Conservation (phyloP, 2,888 invertebrate species). For the Tiliacea aurago region DNA sequence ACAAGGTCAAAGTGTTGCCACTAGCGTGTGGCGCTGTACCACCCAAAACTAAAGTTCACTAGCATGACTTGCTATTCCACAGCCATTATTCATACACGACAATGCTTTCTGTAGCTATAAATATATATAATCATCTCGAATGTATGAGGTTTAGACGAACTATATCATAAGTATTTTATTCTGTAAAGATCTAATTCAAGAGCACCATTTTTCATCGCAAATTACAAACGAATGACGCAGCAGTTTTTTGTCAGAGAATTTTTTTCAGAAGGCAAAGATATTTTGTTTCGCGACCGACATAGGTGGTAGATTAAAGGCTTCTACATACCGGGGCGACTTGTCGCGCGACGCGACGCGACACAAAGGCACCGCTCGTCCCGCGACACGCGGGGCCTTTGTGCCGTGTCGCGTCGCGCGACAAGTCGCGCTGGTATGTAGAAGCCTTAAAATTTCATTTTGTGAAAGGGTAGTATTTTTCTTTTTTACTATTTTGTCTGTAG, state of each 20-base stretch:
- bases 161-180: constrained; percentile 2
- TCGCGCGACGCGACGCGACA: no score
- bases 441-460: no score
- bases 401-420: no score
- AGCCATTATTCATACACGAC: constrained; percentile 19
- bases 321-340: no score
- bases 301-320: background rate
- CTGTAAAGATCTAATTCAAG: constrained; percentile 2
- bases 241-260: constrained; percentile 20
- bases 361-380: no score
- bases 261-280: constrained; percentile 15
- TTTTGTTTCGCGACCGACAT: background rate
- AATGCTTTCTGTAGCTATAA: constrained; percentile 13
- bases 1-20: no score
- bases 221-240: constrained; percentile 32
- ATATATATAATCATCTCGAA: constrained; percentile 7
- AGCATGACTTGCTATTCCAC: constrained; percentile 16
- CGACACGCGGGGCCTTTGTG: no score
- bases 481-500: background rate
- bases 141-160: background rate
- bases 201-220: constrained; percentile 41
- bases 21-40: no score
- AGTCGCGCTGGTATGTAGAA: no score
- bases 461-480: background rate
- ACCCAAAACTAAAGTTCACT: constrained; percentile 1